Evolutionary conservation across 2,797 vertebrate genomes (phyloP).

Genomic region (Onychomys leucogaster): DNA sequence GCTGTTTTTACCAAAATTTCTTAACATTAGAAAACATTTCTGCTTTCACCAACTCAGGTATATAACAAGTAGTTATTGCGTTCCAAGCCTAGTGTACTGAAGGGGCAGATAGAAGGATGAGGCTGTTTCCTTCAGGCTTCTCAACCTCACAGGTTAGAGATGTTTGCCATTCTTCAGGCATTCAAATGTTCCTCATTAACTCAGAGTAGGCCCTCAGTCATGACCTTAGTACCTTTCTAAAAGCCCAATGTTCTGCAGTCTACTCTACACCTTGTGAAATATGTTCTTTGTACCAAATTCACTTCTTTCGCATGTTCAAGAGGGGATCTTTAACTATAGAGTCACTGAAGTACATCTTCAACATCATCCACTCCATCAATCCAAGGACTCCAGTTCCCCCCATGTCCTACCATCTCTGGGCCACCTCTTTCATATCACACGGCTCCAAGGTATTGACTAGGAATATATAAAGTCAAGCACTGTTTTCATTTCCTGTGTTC

Average conservation of each 20-base stretch:
- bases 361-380: neutral
- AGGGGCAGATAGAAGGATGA: neutral
- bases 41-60: constrained; percentile 20
- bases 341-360: constrained; percentile 14
- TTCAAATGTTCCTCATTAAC: constrained; percentile 39
- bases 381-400: neutral
- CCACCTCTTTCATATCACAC: neutral
- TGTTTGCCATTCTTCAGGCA: constrained; percentile 8
- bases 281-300: constrained; percentile 47
- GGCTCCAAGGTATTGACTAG: neutral
- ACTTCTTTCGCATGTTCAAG: constrained; percentile 20
- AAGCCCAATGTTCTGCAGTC: neutral
- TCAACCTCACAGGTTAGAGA: constrained; percentile 7
- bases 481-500: constrained; percentile 20
- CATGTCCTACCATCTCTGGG: neutral
- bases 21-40: constrained; percentile 62
- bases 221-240: constrained; percentile 1
- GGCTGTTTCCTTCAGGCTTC: constrained; percentile 23
- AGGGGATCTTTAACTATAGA: neutral
- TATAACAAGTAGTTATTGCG: constrained; percentile 31
- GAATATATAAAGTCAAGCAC: constrained; percentile 23
- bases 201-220: constrained; percentile 4
- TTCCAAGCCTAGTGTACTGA: neutral
- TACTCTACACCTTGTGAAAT: constrained; percentile 12
- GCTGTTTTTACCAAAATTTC: constrained; percentile 62